These are phyloP conservation scores for Malacoctenus gilli DNA, from an alignment of 2,797 vertebrate species.

Conservation along the genomic window DNA sequence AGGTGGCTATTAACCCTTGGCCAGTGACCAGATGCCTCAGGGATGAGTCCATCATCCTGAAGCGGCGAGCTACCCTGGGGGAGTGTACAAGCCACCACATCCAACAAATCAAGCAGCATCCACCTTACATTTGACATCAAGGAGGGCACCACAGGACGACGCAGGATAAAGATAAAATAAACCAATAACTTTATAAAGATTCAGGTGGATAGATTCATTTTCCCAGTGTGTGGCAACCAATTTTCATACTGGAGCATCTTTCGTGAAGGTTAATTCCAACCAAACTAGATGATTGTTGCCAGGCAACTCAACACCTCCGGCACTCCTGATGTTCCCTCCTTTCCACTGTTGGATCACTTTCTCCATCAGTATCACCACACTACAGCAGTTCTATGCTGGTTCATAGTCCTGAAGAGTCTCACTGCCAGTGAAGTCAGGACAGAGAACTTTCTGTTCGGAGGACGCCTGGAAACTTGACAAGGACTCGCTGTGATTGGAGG, in stretches of 20 bases:
- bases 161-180: too few relatives aligned
- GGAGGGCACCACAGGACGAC: background rate
- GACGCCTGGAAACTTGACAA: slow-evolving; percentile 15
- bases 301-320: slow-evolving; percentile 67
- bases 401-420: slow-evolving; percentile 26
- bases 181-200: too few relatives aligned
- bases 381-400: slow-evolving; percentile 35
- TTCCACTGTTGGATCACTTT: slow-evolving; percentile 30
- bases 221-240: slow-evolving; percentile 23
- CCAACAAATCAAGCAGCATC: background rate
- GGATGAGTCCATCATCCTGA: background rate
- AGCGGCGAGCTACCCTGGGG: background rate
- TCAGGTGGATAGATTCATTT: background rate
- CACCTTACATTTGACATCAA: background rate
- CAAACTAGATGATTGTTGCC: slow-evolving; percentile 68
- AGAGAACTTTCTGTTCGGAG: slow-evolving; percentile 14
- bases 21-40: background rate
- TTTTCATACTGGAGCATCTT: slow-evolving; percentile 40
- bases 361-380: slow-evolving; percentile 49
- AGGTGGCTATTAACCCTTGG: background rate
- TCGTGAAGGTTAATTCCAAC: slow-evolving; percentile 56
- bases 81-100: too few relatives aligned
- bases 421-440: too few relatives aligned
- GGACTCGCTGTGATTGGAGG: slow-evolving; percentile 10
- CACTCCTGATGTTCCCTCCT: slow-evolving; percentile 47